Evolutionary conservation across 2,888 invertebrate genomes (phyloP), one percentile per base, ranked within the genome.

Genomic region (Pandemis cinnamomeana): DNA sequence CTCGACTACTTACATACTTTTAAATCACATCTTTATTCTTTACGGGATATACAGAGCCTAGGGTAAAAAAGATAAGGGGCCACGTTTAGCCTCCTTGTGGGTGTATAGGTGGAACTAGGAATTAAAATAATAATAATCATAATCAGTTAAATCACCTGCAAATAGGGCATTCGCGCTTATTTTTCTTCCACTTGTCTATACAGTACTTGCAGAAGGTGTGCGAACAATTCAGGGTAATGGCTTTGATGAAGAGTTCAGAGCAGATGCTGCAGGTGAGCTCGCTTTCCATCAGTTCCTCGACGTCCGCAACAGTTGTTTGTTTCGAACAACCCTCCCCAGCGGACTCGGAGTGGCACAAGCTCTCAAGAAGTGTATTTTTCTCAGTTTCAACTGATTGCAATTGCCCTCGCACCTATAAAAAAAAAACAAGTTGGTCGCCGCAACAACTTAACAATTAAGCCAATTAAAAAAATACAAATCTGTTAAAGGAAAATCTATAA

Each of bases 201-300:
- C 96, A 96, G 78, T 92, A 87, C 27, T 91, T 88, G 82, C 96
- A 96, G 81, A 95, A 96, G 0, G 95, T 95, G 80, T 96, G 96
- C 0, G 95, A 95, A 83, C 96, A 96, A 80, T 94, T 95, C n/a
- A 96, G 83, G 0, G 95, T 95, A 15, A 95, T 94, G 0, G 96
- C 95, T 87, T 94, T 91, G 5, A 96, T 90, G 84, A 96, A 96
- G 15, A 96, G 87, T 84, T 96, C 96, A 67, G 95, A 95, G 82
- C 96, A 96, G 69, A 96, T 95, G 72, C 95, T 94, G 81, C 96
- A 96, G 76, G 95, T 95, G 42, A 96, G 87, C 81, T 96, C 96
- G 79, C 94, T 89, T 80, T 96, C 95, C 89, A 96, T 93, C 15
- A 96, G 92, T 77, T 95, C 91, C 15, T 95, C 91, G 6, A 95